Evolutionary conservation across 2,797 vertebrate genomes (phyloP), one percentile per base, ranked within the genome.

Genomic region (Mus spretus): DNA sequence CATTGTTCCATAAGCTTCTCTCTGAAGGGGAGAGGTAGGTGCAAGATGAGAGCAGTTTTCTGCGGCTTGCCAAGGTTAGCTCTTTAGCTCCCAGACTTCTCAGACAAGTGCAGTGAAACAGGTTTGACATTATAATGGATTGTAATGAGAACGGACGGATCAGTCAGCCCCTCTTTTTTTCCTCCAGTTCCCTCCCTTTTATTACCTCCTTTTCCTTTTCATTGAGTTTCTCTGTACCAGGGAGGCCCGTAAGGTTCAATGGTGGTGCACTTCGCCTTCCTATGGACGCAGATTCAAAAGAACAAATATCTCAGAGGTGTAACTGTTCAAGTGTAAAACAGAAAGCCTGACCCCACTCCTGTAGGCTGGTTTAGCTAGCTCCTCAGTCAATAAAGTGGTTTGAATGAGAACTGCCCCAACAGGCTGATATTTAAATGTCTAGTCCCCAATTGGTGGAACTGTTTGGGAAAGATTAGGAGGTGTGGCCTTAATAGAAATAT

Each of bases 141-240:
- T 87, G 74, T 67, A 44, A 77, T 28, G 53, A 82, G 50, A 93
- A 79, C 5, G 53, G 87, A 1, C 57, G 83, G 92, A 59, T 91
- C 28, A 57, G 84, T 22, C 82, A 61, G 63, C 28, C 70, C 28
- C 53, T 50, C 81, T 44, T 50, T 28, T 67, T 90, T 93, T 94
- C 7, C 53, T 17, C 79, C n/a, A 53, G n/a, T 2, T 40, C 47
- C 53, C 8, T 15, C 40, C 47, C 75, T 96, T 89, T 89, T 77
- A 74, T 96, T 99, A 99, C 99, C 99, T 99, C 99, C 98, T 99
- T 99, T 98, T 99, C 99, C 90, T 99, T 99, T 96, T 99, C 99
- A 9, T 99, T 99, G 72, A 99, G 99, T 82, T 99, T 99, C 98
- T 99, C 99, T 0, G 99, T 99, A 88, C 99, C 99, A 3, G 99